Conservation (phyloP, 2,113 vertebrate species). For the Nesoenas mayeri region DNA sequence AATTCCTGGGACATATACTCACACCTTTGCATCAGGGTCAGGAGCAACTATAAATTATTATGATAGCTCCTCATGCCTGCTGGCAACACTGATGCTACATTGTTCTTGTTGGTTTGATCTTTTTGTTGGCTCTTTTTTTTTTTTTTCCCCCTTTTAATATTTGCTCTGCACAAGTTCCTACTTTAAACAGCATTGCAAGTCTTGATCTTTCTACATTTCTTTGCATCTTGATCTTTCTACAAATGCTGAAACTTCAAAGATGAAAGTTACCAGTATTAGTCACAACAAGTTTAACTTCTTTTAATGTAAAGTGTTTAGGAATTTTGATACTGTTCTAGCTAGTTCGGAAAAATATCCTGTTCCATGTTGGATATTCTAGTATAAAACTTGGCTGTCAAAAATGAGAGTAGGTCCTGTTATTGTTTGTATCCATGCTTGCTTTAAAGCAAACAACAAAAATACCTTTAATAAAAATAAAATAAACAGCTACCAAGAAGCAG, state of each 20-base stretch:
- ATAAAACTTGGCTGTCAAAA: background rate
- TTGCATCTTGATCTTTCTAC: background rate
- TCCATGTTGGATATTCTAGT: background rate
- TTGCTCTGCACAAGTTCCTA: background rate
- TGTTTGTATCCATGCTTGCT: background rate
- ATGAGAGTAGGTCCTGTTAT: background rate
- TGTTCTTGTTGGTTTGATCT: background rate
- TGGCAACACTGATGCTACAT: background rate
- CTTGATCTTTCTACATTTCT: background rate
- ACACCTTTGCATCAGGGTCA: background rate
- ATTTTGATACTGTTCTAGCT: background rate
- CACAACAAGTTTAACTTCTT: background rate
- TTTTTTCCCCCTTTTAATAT: background rate
- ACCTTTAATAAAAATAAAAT: background rate
- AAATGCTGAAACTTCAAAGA: background rate
- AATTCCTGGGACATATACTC: conserved; percentile 16
- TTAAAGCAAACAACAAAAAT: background rate
- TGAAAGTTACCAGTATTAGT: background rate
- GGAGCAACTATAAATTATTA: background rate
- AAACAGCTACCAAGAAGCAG: background rate
- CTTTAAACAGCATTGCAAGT: background rate
- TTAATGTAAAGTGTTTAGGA: background rate
- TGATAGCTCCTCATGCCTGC: background rate
- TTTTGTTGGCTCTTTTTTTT: background rate
- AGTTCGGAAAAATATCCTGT: background rate